Evolutionary conservation across 2,797 vertebrate genomes (phyloP).

Genomic region (Dallia pectoralis): DNA sequence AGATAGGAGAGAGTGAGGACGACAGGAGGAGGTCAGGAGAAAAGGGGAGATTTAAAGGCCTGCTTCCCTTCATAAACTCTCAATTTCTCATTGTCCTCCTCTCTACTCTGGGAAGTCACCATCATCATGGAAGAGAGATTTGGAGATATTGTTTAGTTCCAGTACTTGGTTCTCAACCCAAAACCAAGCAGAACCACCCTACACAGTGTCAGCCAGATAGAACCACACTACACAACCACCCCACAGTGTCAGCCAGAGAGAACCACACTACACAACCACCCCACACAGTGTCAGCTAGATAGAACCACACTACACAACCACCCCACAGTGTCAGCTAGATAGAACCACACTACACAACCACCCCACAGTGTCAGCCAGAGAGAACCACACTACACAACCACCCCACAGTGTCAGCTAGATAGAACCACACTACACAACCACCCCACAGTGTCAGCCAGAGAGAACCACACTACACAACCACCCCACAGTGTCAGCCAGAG

Average conservation of each 20-base stretch:
- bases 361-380: slow-evolving; percentile 40
- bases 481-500: slow-evolving; percentile 40
- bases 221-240: too few species aligned
- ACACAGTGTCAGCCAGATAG: slow-evolving; percentile 16
- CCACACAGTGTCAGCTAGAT: too few species aligned
- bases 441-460: too few species aligned
- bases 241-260: too few species aligned
- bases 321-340: too few species aligned
- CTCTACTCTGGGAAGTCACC: slow-evolving; percentile 32
- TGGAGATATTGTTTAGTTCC: slow-evolving; percentile 62
- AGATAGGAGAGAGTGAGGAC: background rate
- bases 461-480: too few species aligned
- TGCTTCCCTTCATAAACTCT: background rate
- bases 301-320: too few species aligned
- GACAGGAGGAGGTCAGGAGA: background rate
- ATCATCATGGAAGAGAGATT: slow-evolving; percentile 34
- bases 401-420: too few species aligned
- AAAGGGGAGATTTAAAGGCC: background rate
- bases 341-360: too few species aligned
- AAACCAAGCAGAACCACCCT: slow-evolving; percentile 34
- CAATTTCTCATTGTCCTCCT: background rate
- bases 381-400: slow-evolving; percentile 19
- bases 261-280: slow-evolving; percentile 22
- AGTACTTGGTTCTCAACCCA: slow-evolving; percentile 44
- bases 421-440: too few species aligned